Evolutionary conservation across 1,140 invertebrate genomes (phyloP), one percentile per base, ranked within the genome.

Genomic region (Gonioctena quinquepunctata): DNA sequence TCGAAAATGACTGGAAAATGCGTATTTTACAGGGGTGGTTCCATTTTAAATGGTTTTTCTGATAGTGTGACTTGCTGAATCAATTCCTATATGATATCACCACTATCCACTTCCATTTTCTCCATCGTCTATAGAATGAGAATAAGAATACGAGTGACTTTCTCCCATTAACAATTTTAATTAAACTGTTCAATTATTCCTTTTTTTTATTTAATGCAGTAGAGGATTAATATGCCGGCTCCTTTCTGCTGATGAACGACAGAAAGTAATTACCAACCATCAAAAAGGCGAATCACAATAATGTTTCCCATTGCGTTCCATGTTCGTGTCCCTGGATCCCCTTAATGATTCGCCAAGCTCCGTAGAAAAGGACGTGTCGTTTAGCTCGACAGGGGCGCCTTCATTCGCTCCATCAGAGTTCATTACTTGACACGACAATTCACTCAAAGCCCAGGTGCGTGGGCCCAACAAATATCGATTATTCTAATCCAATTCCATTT

Each of bases 361-460:
- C 33, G 11, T n/a, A 42, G 11, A 42, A 42, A 42, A 42, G 13
- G 11, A 42, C 33, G 33, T 42, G 33, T 42, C 33, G 33, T 42
- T 42, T n/a, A 42, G 33, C 11, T n/a, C 33, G 33, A 42, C 33
- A n/a, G 33, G 33, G 33, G 42, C 60, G 28, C 68, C 74, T 77
- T 70, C 75, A 75, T 75, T 69, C 48, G 69, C 66, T 73, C 75
- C 75, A 70, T 77, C 73, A 76, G 28, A 18, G 68, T 72, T 71
- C 69, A 76, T 73, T 71, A 69, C 69, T 61, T 60, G 66, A 78
- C 77, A 78, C 75, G 77, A 78, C 77, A 76, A 75, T 78, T 75
- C 77, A 78, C 77, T 78, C 74, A 78, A 72, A 72, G 48, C 67
- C 65, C 73, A 78, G 75, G 75, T 76, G 73, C 69, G 62, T 69